phyloP scores from a whole-genome alignment of 2,797 vertebrate genomes.

The Crenuchus spilurus region DNA sequence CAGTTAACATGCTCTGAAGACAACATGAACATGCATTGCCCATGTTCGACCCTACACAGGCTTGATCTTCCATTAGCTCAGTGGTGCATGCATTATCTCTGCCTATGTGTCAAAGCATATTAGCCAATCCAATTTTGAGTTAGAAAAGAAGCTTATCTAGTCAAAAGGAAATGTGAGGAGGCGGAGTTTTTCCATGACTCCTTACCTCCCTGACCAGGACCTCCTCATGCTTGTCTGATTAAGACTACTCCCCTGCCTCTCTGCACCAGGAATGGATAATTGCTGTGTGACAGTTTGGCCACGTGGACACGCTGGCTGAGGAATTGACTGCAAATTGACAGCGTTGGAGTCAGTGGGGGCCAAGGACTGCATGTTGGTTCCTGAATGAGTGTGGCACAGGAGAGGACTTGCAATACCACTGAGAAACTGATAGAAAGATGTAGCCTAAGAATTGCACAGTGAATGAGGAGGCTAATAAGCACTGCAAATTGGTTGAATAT shows the following conservation, averaged over 20 bases:
- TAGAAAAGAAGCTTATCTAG: slow-evolving; percentile 27
- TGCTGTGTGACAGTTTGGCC: slow-evolving; percentile 12
- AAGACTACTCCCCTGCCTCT: slow-evolving; percentile 26
- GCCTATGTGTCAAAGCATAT: slow-evolving; percentile 28
- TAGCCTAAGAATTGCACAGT: slow-evolving; percentile 14
- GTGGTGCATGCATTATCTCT: slow-evolving; percentile 9
- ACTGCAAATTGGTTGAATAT: background rate
- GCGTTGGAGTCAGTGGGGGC: slow-evolving; percentile 12
- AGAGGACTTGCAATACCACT: slow-evolving; percentile 4
- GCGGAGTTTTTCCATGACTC: slow-evolving; percentile 31
- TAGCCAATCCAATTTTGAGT: slow-evolving; percentile 19
- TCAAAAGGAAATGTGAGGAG: slow-evolving; percentile 13
- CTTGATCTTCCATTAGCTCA: slow-evolving; percentile 5
- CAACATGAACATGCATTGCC: background rate
- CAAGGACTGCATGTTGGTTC: slow-evolving; percentile 33
- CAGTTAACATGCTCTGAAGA: slow-evolving; percentile 16
- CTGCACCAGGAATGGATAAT: slow-evolving; percentile 33
- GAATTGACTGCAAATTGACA: slow-evolving; percentile 45
- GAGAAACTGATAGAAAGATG: slow-evolving; percentile 30
- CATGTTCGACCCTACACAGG: slow-evolving; percentile 8
- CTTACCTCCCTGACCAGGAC: slow-evolving; percentile 12
- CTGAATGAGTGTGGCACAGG: slow-evolving; percentile 23
- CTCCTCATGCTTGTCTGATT: slow-evolving; percentile 42
- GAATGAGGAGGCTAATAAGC: slow-evolving; percentile 5
- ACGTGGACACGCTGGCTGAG: slow-evolving; percentile 6